A percentile compares a stretch with the other conserved stretches of the same genome.
These are phyloP conservation scores for Agriopis aurantiaria DNA, from an alignment of 2,888 invertebrate species.

Conservation along the genomic window DNA sequence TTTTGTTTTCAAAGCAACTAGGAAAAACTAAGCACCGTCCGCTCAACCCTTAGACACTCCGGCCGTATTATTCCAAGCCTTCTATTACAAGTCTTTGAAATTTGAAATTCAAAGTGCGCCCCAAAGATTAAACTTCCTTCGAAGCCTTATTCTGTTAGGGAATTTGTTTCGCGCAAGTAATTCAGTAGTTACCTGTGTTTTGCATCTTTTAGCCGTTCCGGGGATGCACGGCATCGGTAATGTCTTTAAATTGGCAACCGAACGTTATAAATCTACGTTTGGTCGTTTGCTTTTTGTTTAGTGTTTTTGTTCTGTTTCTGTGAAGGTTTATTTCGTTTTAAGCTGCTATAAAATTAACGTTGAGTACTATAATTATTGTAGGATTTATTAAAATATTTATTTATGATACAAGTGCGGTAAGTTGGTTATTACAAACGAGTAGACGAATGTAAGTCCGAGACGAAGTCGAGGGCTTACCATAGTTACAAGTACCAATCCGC, in stretches of 20 bases:
- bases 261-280: constrained; percentile 31
- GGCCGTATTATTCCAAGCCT: constrained; percentile 34
- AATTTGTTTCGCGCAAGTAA: constrained; percentile 41
- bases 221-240: constrained; percentile 41
- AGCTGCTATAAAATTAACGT: background rate
- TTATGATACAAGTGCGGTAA: too few relatives aligned
- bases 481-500: too few relatives aligned
- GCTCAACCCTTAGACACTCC: constrained; percentile 10
- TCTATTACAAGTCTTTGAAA: constrained; percentile 46
- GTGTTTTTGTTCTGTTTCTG: constrained; percentile 5
- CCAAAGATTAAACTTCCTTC: constrained; percentile 45
- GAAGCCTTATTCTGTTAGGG: constrained; percentile 37
- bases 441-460: too few relatives aligned
- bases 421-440: too few relatives aligned
- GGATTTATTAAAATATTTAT: too few relatives aligned
- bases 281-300: constrained; percentile 14
- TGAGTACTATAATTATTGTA: too few relatives aligned
- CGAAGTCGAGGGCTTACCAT: too few relatives aligned
- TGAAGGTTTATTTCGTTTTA: background rate
- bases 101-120: constrained; percentile 49
- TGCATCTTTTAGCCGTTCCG: constrained; percentile 44
- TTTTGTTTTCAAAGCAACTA: background rate
- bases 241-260: constrained; percentile 32
- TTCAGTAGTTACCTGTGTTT: constrained; percentile 45
- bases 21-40: background rate